Percentiles rank a stretch among this genome's conserved stretches.
Evolutionary conservation across 2,888 invertebrate genomes (phyloP).

Genomic region (Melieria crassipennis): DNA sequence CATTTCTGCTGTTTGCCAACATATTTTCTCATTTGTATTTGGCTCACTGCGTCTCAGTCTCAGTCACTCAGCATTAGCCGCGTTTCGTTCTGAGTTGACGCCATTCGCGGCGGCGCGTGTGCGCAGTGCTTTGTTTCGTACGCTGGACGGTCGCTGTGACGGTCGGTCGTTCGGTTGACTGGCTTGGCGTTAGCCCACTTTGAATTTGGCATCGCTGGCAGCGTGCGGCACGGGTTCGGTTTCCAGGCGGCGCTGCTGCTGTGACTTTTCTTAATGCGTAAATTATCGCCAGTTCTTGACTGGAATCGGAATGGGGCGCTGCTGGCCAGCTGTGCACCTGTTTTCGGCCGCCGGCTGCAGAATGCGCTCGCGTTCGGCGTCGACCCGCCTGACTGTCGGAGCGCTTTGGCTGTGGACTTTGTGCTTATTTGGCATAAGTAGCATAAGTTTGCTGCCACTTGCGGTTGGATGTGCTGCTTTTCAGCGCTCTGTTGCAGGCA

Average conservation of each 20-base stretch:
- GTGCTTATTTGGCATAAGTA: slow-evolving; percentile 4
- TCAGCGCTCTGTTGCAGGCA: too few relatives aligned
- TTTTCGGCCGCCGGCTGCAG: too few relatives aligned
- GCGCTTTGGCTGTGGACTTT: neutral
- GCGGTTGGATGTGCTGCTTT: too few relatives aligned
- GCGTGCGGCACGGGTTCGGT: slow-evolving; percentile 14
- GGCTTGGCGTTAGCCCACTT: slow-evolving; percentile 1
- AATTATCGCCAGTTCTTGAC: slow-evolving; percentile 56
- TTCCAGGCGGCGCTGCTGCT: too few relatives aligned
- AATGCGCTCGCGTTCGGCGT: neutral
- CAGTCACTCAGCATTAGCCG: slow-evolving; percentile 8
- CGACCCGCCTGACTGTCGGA: neutral
- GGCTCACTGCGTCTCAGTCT: slow-evolving; percentile 21
- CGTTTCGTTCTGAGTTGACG: neutral
- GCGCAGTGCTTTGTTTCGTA: too few relatives aligned
- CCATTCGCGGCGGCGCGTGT: neutral
- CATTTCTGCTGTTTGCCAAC: slow-evolving; percentile 20
- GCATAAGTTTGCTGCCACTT: neutral
- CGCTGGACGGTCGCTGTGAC: neutral
- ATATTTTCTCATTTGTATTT: slow-evolving; percentile 31
- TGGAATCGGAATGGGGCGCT: slow-evolving; percentile 50
- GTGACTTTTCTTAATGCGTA: slow-evolving; percentile 50
- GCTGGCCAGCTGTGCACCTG: neutral
- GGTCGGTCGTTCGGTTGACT: slow-evolving; percentile 8
- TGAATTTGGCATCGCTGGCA: neutral